Conservation (phyloP, 2,797 vertebrate species). For the Gallinago nigripennis region DNA sequence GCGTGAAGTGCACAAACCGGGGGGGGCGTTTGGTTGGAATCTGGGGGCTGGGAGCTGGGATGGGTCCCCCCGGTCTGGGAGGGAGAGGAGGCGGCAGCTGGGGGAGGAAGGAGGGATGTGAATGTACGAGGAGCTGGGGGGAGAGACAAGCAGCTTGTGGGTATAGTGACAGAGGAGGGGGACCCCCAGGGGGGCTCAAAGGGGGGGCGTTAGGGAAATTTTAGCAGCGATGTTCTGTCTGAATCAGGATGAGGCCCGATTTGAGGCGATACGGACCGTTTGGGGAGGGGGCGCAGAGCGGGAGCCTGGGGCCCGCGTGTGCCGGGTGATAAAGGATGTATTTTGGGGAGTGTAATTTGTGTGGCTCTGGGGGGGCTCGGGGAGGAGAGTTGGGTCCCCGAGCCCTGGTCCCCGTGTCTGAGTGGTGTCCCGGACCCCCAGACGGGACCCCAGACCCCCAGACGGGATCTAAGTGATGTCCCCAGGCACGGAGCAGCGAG, state of each 20-base stretch:
- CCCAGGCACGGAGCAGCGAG: not conserved
- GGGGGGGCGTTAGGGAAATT: not conserved
- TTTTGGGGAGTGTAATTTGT: not conserved
- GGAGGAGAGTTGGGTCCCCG: not conserved
- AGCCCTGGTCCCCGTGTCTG: not conserved
- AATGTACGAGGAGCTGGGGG: not conserved
- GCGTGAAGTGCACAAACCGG: not conserved
- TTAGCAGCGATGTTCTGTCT: not conserved
- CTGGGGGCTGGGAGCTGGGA: not conserved
- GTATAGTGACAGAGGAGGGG: not conserved
- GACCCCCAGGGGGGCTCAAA: not conserved
- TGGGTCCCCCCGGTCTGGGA: not conserved
- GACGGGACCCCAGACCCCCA: not conserved
- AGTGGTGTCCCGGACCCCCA: not conserved
- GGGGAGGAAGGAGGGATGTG: not conserved
- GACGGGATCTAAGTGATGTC: not conserved
- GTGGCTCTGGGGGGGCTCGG: not conserved
- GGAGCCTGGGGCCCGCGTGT: fast-evolving
- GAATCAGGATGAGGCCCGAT: not conserved
- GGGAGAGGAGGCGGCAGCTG: not conserved
- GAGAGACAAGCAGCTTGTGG: not conserved
- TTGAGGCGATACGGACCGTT: fast-evolving
- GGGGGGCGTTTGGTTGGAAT: not conserved
- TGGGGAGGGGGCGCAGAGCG: not conserved
- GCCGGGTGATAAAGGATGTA: not conserved